Conservation (phyloP, 2,888 invertebrate genomes). For the Agonopterix subpropinquella region DNA sequence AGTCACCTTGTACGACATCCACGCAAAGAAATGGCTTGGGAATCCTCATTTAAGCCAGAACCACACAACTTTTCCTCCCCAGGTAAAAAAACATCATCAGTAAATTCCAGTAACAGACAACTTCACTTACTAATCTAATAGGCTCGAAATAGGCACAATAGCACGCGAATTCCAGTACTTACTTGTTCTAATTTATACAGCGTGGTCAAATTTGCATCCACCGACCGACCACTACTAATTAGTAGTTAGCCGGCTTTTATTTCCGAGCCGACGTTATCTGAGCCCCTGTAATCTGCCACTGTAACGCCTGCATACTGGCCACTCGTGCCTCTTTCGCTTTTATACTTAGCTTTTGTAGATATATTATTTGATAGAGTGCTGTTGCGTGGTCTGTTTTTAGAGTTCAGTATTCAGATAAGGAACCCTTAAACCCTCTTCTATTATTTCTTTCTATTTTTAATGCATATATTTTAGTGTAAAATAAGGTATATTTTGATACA, state of each 20-base stretch:
- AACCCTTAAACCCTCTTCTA: no score
- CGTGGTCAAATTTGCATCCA: conserved; percentile 43
- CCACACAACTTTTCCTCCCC: no score
- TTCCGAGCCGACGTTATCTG: conserved; percentile 64
- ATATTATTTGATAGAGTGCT: neutral
- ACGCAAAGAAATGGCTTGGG: no score
- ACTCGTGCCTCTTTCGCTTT: no score
- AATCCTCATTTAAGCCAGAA: no score
- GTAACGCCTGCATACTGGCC: conserved; percentile 33
- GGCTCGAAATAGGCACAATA: conserved; percentile 16
- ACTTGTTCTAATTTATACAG: conserved; percentile 11
- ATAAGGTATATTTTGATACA: no score
- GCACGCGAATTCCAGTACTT: conserved; percentile 16
- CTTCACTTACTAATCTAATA: neutral
- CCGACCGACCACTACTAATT: conserved; percentile 48
- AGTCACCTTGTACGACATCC: no score
- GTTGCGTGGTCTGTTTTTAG: neutral
- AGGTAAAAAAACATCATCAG: neutral
- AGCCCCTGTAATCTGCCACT: conserved; percentile 56
- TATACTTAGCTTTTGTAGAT: neutral
- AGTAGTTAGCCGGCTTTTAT: conserved; percentile 64
- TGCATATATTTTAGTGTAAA: no score
- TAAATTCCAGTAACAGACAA: neutral
- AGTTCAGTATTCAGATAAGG: no score
- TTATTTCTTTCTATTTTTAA: no score